Evolutionary conservation across 1,140 invertebrate genomes (phyloP).

Genomic region (Drosophila erecta): DNA sequence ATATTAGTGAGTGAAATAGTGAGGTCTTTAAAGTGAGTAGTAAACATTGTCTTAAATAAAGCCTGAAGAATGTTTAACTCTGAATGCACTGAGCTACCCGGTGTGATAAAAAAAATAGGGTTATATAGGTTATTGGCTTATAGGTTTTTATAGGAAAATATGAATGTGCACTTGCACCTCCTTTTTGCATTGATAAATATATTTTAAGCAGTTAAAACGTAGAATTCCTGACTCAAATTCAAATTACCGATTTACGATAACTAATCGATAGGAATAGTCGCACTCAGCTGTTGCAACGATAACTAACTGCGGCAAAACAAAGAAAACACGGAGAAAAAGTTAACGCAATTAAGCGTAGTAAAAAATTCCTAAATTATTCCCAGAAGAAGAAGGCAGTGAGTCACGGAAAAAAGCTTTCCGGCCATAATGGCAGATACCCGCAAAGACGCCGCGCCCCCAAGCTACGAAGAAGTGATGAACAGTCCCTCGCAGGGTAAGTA

Average conservation of each 20-base stretch:
- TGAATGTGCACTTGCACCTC: neutral
- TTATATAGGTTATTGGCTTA: too few species aligned
- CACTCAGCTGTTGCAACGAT: constrained; percentile 18
- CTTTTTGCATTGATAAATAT: neutral
- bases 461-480: constrained; percentile 72
- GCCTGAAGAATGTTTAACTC: too few species aligned
- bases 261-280: constrained; percentile 8
- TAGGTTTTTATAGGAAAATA: constrained; percentile 32
- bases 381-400: constrained; percentile 32
- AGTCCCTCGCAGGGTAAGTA: constrained; percentile 21
- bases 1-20: too few species aligned
- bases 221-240: neutral
- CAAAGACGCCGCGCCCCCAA: constrained; percentile 61
- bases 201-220: neutral
- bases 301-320: constrained; percentile 25
- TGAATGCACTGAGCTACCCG: too few species aligned
- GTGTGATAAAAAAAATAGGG: too few species aligned
- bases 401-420: constrained; percentile 23
- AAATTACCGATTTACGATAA: neutral
- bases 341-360: constrained; percentile 28
- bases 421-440: constrained; percentile 37
- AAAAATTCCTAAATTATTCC: constrained; percentile 19
- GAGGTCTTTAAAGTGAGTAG: too few species aligned
- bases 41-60: too few species aligned
- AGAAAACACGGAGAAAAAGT: constrained; percentile 13